A percentile compares a stretch with the other conserved stretches of the same genome.
These are phyloP conservation scores for Spodoptera littoralis DNA, from an alignment of 2,888 invertebrate genomes.

Conservation along the genomic window DNA sequence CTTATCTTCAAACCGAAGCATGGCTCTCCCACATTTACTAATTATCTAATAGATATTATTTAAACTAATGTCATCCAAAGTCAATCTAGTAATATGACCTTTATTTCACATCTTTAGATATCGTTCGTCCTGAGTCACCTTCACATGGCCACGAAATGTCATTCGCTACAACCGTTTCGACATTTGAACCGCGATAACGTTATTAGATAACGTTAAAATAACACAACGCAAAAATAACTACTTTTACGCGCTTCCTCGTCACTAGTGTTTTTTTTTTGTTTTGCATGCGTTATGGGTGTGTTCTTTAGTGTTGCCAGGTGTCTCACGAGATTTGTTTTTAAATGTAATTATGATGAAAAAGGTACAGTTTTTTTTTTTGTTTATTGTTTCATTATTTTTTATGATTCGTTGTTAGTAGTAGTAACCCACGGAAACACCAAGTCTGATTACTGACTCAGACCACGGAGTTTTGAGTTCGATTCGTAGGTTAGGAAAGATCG, in stretches of 20 bases:
- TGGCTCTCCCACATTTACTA: not conserved
- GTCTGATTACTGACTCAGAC: no score
- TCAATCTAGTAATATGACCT: constrained; percentile 61
- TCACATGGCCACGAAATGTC: constrained; percentile 59
- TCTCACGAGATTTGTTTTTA: constrained; percentile 23
- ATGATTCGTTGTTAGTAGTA: no score
- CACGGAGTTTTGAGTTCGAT: no score
- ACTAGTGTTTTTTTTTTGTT: constrained; percentile 45
- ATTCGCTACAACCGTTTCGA: constrained; percentile 59
- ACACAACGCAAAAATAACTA: constrained; percentile 39
- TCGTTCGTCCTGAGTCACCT: constrained; percentile 76
- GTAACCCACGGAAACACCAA: no score
- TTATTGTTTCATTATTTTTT: not conserved
- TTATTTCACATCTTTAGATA: constrained; percentile 69
- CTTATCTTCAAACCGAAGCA: no score
- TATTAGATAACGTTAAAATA: constrained; percentile 52
- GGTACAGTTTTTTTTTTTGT: constrained; percentile 16
- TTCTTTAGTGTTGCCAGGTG: constrained; percentile 45
- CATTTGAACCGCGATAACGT: constrained; percentile 67
- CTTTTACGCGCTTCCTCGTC: constrained; percentile 49
- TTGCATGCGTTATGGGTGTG: constrained; percentile 39
- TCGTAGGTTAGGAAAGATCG: no score
- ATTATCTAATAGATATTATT: constrained; percentile 1
- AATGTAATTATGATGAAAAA: constrained; percentile 16
- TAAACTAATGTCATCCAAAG: constrained; percentile 46